Evolutionary conservation across 2,113 vertebrate species (phyloP).

Genomic region (Polypterus bichir): DNA sequence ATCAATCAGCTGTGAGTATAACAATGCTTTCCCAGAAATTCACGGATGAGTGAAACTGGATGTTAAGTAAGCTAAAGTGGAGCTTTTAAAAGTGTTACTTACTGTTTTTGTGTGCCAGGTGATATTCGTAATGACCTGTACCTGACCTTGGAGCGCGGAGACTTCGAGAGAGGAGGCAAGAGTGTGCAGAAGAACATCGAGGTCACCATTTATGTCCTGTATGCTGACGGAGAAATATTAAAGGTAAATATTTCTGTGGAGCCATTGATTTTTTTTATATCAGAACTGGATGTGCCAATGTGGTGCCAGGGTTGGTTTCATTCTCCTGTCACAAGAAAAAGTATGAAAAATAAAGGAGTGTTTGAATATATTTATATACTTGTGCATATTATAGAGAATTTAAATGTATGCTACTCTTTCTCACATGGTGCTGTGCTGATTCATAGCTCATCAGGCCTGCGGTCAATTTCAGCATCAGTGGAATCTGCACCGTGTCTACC

Average conservation of each 20-base stretch:
- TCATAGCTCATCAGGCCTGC: constrained; percentile 5
- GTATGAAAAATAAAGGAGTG: not conserved
- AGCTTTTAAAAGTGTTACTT: too few species aligned
- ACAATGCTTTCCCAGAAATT: too few species aligned
- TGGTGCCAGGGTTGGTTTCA: not conserved
- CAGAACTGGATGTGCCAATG: not conserved
- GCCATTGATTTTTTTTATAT: not conserved
- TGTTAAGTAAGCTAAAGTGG: too few species aligned
- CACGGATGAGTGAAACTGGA: too few species aligned
- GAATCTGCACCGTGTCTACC: too few species aligned
- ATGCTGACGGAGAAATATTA: constrained; percentile 80
- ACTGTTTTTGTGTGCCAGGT: constrained; percentile 41
- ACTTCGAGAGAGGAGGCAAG: constrained; percentile 94
- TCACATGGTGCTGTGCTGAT: constrained; percentile 8
- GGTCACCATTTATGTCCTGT: constrained; percentile 81
- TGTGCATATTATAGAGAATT: not conserved
- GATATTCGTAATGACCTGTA: constrained; percentile 92
- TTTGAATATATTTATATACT: not conserved
- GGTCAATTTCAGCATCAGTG: too few species aligned
- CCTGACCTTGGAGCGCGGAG: constrained; percentile 81
- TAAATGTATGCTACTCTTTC: not conserved
- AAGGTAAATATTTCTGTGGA: constrained; percentile 37
- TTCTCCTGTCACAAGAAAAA: not conserved
- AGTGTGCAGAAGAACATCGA: constrained; percentile 98
- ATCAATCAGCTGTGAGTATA: too few species aligned